Base-by-base conservation (phyloP, 1,140 invertebrate species). In the Triops longicaudatus region DNA sequence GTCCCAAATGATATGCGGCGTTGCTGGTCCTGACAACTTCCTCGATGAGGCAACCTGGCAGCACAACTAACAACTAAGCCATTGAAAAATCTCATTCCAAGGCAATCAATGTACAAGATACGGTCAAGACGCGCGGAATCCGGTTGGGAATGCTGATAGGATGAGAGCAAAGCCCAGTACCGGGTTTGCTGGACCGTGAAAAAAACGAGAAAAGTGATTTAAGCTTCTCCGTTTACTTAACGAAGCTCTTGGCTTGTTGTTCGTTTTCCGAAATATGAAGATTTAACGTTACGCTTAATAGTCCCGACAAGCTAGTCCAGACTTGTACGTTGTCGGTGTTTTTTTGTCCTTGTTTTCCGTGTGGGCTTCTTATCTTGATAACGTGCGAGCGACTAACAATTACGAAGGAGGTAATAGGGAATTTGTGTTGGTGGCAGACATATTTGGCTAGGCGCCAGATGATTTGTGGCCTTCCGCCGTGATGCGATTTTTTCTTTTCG, bases 51-150 rank as follows among this genome's bases (percentile, higher is more conserved):
- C 50, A 63, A 63, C 50, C 50, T 63, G 50, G 50, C 50, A 63
- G 14, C 50, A 63, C 17, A 63, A 17, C 50, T 63, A 63, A 9
- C 10, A 63, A 22, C 50, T 6, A 63, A 63, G 50, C 14, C 50
- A 63, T 63, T 6, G 22, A 63, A 63, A 63, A 63, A 63, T 63
- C 50, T 63, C 50, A 12, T 63, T 63, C 50, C 50, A 63, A 63
- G 50, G 50, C 50, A 63, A 63, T 63, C 50, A 63, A 63, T 63
- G 50, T 17, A 22, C 10, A 0, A 63, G 50, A 63, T 63, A 63
- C 50, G 50, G 50, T 22, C 50, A 63, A 63, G 50, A 63, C 50
- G 50, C 6, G 17, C 31, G 50, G n/a, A 17, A 63, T 63, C 50
- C 50, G 10, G 50, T 63, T 14, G 50, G 50, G 50, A 63, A 63